Conservation (phyloP, 2,888 invertebrate genomes). For the Zhengitettix transpicula region DNA sequence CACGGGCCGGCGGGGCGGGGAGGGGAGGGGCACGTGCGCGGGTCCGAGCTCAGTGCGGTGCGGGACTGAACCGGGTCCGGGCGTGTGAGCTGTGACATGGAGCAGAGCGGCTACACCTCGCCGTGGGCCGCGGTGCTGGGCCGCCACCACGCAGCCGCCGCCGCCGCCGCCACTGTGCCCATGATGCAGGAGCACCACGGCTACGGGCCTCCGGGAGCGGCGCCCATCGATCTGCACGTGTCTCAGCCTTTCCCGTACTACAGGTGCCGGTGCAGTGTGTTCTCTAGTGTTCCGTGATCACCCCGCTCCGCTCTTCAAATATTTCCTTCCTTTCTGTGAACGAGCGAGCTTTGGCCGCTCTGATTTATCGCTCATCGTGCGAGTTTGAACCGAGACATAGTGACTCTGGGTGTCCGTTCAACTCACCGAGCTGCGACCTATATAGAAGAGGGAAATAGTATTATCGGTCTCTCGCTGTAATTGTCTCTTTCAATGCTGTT, state of each 20-base stretch:
- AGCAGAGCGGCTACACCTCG: not conserved
- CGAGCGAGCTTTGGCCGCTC: too few relatives aligned
- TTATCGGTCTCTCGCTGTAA: too few relatives aligned
- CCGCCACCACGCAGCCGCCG: slow-evolving; percentile 28
- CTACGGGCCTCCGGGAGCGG: slow-evolving; percentile 21
- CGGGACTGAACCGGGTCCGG: not conserved
- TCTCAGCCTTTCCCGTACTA: slow-evolving; percentile 84
- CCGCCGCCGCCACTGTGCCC: slow-evolving; percentile 31
- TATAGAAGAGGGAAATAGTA: too few relatives aligned
- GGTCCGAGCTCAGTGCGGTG: not conserved
- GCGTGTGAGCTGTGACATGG: not conserved
- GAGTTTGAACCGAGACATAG: too few relatives aligned
- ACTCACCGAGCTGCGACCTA: too few relatives aligned
- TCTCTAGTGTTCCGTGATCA: too few relatives aligned
- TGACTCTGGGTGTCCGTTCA: too few relatives aligned
- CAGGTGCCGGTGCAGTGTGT: slow-evolving; percentile 35
- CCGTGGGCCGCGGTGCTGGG: slow-evolving; percentile 29
- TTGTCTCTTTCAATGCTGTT: too few relatives aligned
- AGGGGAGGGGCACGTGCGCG: not conserved
- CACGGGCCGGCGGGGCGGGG: not conserved
- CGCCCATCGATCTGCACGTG: slow-evolving; percentile 86
- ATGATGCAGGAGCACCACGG: slow-evolving; percentile 9
- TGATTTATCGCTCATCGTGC: too few relatives aligned
- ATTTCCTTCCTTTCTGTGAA: too few relatives aligned
- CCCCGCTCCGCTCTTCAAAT: too few relatives aligned